Base-by-base conservation (phyloP, 2,113 vertebrate genomes). In the Pterocles orientalis region DNA sequence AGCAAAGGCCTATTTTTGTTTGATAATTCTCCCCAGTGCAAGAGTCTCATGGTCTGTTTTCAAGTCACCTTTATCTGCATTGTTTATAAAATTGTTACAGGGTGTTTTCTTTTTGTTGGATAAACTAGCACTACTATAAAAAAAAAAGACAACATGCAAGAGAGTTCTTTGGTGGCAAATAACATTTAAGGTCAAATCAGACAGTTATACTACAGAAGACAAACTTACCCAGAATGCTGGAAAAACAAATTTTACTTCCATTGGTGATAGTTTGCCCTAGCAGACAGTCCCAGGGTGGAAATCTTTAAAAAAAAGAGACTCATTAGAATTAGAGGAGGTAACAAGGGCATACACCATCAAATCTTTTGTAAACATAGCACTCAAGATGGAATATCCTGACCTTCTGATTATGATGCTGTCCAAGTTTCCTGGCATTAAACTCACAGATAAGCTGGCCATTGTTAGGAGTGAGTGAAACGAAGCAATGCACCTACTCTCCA, bases 171-270 rank as follows among this genome's bases (percentile, higher is more conserved):
- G 12, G 58, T 48, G 17, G 13, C n/a, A 94, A 86, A 76, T 18
- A 76, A 76, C 10, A 36, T 69, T 72, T 85, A 45, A 92, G 23
- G 86, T 31, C 3, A 73, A 92, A 73, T 68, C 18, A 73, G 29
- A 70, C 26, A 78, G 23, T 43, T 86, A 70, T 47, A 81, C 56
- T 36, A 91, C 2, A 16, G 45, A 80, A 81, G 39, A 61, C 3
- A 39, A 81, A 57, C 97, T 97, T 88, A 97, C 96, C 95, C 92
- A 75, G 75, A 93, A 80, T 33, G 57, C 66, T 94, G 47, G 51
- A 91, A 96, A 92, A 92, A 82, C 43, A 82, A 78, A 39, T 47
- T 82, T 96, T 87, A 92, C 65, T 97, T 96, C 96, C 97, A 97
- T 92, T 91, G 86, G 92, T 95, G 56, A 86, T 29, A 73, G 53